phyloP scores from a whole-genome alignment of 2,888 invertebrate species.

The Limnephilus rhombicus region DNA sequence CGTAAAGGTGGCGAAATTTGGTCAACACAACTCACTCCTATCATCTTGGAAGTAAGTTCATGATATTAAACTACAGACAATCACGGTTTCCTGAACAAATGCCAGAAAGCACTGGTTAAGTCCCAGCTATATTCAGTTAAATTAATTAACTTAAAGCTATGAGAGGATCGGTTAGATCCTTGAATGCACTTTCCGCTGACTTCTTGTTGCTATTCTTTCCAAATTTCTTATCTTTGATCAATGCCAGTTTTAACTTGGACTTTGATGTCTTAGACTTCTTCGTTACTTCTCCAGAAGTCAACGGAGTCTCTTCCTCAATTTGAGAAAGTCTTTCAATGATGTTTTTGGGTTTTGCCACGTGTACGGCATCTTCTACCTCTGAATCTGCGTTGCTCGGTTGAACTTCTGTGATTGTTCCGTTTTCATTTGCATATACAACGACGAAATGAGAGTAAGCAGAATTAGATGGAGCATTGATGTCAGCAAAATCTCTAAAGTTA shows the following conservation, averaged over 20 bases:
- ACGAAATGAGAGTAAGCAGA: conserved; percentile 90
- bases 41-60: background rate
- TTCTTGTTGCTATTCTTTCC: conserved; percentile 76
- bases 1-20: background rate
- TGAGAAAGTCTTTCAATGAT: conserved; percentile 89
- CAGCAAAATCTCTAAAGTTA: conserved; percentile 93
- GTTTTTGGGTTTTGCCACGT: conserved; percentile 83
- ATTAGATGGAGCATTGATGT: conserved; percentile 90
- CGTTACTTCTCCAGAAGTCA: conserved; percentile 69
- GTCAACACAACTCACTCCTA: conserved; percentile 30
- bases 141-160: conserved; percentile 81
- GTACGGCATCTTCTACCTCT: conserved; percentile 5
- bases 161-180: conserved; percentile 81
- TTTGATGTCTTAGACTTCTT: conserved; percentile 77
- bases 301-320: conserved; percentile 79
- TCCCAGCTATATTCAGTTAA: conserved; percentile 9
- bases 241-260: conserved; percentile 82
- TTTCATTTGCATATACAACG: conserved; percentile 90
- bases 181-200: conserved; percentile 74
- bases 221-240: conserved; percentile 76
- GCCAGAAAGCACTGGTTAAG: background rate
- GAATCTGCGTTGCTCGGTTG: conserved; percentile 73
- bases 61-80: conserved; percentile 18
- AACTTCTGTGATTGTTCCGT: conserved; percentile 80
- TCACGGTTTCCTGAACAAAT: conserved; percentile 6